These are phyloP conservation scores for Leucoraja erinaceus DNA, from an alignment of 2,113 vertebrate genomes.

Conservation along the genomic window DNA sequence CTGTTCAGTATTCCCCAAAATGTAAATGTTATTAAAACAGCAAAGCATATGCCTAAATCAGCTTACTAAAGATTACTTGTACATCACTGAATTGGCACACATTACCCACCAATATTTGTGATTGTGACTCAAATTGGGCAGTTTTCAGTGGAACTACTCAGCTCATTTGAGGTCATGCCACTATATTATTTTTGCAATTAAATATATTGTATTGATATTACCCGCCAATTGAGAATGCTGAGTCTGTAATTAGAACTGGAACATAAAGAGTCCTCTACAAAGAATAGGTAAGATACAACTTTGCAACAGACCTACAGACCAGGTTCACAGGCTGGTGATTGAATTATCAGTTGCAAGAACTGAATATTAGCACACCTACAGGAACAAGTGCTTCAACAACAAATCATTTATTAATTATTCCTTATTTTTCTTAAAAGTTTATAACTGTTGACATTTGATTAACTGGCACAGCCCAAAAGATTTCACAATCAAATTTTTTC, in stretches of 20 bases:
- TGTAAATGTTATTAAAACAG: not conserved
- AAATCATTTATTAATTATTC: constrained; percentile 33
- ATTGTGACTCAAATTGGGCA: not conserved
- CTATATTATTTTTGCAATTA: not conserved
- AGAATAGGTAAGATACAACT: not conserved
- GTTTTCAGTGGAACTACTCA: not conserved
- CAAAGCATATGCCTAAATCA: not conserved
- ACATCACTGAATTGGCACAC: not conserved
- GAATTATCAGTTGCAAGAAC: not conserved
- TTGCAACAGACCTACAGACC: not conserved
- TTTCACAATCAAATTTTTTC: constrained; percentile 27
- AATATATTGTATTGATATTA: not conserved
- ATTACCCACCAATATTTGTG: not conserved
- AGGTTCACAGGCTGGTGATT: not conserved
- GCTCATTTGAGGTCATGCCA: not conserved
- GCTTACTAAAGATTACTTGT: not conserved
- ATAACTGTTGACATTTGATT: constrained; percentile 30
- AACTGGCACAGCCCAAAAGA: constrained; percentile 26
- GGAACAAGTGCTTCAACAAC: not conserved
- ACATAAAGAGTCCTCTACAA: not conserved
- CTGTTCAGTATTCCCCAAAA: not conserved
- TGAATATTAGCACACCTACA: not conserved
- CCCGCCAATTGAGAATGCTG: not conserved
- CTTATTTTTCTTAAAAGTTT: constrained; percentile 19
- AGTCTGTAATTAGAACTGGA: not conserved